phyloP scores from a whole-genome alignment of 2,797 vertebrate species.

The Iguana delicatissima region DNA sequence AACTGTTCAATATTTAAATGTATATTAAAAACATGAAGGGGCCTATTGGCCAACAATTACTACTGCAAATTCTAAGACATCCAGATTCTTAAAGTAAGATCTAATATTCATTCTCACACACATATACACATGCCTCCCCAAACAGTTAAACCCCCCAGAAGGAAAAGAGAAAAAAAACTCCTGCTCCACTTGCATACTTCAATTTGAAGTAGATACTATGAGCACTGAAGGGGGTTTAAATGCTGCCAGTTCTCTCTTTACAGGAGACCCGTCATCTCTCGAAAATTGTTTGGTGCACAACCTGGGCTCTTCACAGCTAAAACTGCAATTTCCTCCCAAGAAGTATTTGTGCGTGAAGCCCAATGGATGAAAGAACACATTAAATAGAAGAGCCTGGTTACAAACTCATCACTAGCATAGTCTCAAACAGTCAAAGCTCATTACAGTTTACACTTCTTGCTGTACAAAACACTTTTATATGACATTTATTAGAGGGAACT shows the following conservation, averaged over 20 bases:
- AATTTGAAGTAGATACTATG: slow-evolving; percentile 86
- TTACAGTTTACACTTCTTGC: slow-evolving; percentile 76
- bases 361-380: slow-evolving; percentile 52
- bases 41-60: slow-evolving; percentile 77
- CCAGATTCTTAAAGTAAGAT: slow-evolving; percentile 78
- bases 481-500: slow-evolving; percentile 80
- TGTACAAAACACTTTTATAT: slow-evolving; percentile 80
- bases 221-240: slow-evolving; percentile 76
- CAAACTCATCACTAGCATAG: slow-evolving; percentile 58
- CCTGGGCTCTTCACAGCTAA: slow-evolving; percentile 52
- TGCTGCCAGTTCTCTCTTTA: slow-evolving; percentile 40
- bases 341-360: slow-evolving; percentile 48
- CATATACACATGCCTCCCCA: slow-evolving; percentile 60
- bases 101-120: slow-evolving; percentile 11
- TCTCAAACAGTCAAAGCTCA: slow-evolving; percentile 76
- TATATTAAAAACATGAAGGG: slow-evolving; percentile 77
- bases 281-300: slow-evolving; percentile 42
- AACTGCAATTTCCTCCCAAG: slow-evolving; percentile 38
- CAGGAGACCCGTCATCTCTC: slow-evolving; percentile 58
- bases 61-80: slow-evolving; percentile 80
- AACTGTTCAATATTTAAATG: slow-evolving; percentile 69
- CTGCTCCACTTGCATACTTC: slow-evolving; percentile 83
- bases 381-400: slow-evolving; percentile 52
- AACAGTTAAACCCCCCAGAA: slow-evolving; percentile 80
- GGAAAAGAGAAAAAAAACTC: slow-evolving; percentile 41